These are phyloP conservation scores for Prorops nasuta DNA, from an alignment of 1,140 invertebrate genomes.

Conservation along the genomic window DNA sequence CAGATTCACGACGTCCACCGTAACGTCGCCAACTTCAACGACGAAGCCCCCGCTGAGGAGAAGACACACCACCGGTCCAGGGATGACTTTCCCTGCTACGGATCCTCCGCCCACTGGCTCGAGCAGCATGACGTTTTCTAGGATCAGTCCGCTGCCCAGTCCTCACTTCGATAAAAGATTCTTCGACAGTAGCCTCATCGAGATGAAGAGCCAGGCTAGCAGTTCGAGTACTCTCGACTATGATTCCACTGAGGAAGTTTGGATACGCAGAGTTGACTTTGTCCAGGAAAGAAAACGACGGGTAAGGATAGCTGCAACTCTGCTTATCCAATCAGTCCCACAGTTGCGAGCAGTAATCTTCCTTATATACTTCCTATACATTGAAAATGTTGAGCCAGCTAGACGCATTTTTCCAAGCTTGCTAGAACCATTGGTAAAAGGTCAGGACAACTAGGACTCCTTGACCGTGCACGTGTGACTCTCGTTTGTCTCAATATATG, in stretches of 20 bases:
- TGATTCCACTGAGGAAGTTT: constrained; percentile 66
- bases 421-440: too few species aligned
- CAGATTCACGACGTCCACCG: constrained; percentile 44
- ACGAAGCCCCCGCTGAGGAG: constrained; percentile 45
- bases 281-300: constrained; percentile 47
- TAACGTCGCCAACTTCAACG: constrained; percentile 47
- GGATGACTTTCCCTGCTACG: constrained; percentile 52
- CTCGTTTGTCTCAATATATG: too few species aligned
- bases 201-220: constrained; percentile 73
- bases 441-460: too few species aligned
- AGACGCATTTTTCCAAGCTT: neutral
- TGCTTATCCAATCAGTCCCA: too few species aligned
- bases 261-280: constrained; percentile 64
- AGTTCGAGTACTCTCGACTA: constrained; percentile 64
- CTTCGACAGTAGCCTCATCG: constrained; percentile 77
- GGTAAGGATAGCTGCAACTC: constrained; percentile 40
- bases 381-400: neutral
- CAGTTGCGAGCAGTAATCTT: too few species aligned
- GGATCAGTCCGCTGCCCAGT: constrained; percentile 57
- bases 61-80: constrained; percentile 49
- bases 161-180: constrained; percentile 76
- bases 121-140: constrained; percentile 52
- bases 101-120: constrained; percentile 50
- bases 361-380: too few species aligned
- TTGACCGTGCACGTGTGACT: too few species aligned